Evolutionary conservation across 2,888 invertebrate species (phyloP).

Genomic region (Eledone cirrhosa): DNA sequence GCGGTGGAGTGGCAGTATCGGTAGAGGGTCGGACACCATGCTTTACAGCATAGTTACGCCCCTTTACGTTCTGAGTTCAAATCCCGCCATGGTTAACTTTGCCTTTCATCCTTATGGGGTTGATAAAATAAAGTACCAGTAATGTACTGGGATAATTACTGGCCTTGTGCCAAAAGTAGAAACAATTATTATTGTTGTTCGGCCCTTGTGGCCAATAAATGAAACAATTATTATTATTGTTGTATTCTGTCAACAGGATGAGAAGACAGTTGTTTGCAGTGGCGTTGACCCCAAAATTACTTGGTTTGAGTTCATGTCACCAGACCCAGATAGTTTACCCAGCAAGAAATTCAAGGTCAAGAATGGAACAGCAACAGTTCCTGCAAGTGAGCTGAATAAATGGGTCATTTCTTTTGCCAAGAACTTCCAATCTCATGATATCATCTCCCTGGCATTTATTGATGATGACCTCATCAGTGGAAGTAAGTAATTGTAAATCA

Average conservation of each 20-base stretch:
- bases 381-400: conserved; percentile 32
- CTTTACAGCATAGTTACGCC: too few relatives aligned
- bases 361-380: conserved; percentile 28
- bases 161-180: too few relatives aligned
- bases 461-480: conserved; percentile 79
- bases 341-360: conserved; percentile 73
- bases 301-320: conserved; percentile 71
- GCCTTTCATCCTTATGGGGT: too few relatives aligned
- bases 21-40: too few relatives aligned
- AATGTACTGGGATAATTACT: too few relatives aligned
- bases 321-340: conserved; percentile 24
- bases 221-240: background rate
- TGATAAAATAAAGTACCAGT: too few relatives aligned
- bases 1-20: too few relatives aligned
- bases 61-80: too few relatives aligned
- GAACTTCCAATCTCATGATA: conserved; percentile 86
- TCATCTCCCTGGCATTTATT: conserved; percentile 76
- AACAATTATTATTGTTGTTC: too few relatives aligned
- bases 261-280: conserved; percentile 57
- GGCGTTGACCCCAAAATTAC: conserved; percentile 82
- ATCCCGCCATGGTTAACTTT: too few relatives aligned
- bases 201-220: too few relatives aligned
- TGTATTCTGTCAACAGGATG: conserved; percentile 35
- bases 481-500: conserved; percentile 66
- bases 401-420: conserved; percentile 87